Base-by-base conservation (phyloP, 2,888 invertebrate genomes). In the Volucella inanis region DNA sequence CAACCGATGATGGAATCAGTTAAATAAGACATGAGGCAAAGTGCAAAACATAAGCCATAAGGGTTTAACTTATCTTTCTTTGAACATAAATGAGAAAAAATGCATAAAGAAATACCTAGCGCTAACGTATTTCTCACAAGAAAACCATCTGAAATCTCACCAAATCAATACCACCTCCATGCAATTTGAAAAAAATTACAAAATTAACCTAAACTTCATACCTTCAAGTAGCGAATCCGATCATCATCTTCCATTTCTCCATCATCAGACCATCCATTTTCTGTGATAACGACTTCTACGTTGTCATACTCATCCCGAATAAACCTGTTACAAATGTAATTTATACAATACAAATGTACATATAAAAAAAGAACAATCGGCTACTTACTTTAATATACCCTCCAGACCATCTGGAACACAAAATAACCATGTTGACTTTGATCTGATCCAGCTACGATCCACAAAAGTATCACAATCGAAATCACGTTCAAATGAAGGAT, bases 251-350 rank as follows among this genome's bases (percentile, higher is more conserved):
- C 92, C n/a, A 92, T 52, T 9, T 88, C 87, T 3, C 91, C 91
- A 8, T 88, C 89, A 31, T 93, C 93, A 0, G 93, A 93, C 89
- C 92, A 94, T 1, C 95, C 94, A 87, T 94, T 94, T 88, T 95
- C 95, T 0, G 93, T 93, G 41, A 95, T 93, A 87, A 94, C 90
- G 8, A 95, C 92, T 59, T 92, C 92, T 0, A 93, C 92, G 87
- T 94, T 92, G 43, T 93, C 92, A 89, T 94, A 95, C 39, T 92
- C 92, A 0, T 93, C 89, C 85, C 93, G 94, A 15, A 95, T 93
- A 93, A 94, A 94, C 41, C 90, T 90, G 39, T n/a, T 49, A n/a
- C n/a, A 68, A 49, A 31, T 31, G 3, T 3, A n/a, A 59, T 31
- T 54, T 12, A 18, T 14, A 15, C 50, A 39, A 22, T 22, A 22